Base-by-base conservation (phyloP, 2,888 invertebrate genomes). In the Agrochola lychnidis region DNA sequence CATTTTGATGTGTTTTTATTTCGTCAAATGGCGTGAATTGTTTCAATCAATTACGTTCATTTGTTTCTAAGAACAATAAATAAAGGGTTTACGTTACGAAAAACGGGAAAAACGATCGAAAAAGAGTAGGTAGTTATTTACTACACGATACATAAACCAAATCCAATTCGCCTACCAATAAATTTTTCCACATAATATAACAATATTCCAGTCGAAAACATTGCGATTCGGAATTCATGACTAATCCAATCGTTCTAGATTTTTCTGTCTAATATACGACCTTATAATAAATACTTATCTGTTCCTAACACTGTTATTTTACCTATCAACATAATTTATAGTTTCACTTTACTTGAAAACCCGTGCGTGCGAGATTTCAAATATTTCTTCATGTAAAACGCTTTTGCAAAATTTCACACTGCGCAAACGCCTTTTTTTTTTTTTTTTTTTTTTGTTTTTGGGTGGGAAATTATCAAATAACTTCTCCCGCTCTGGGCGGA, bases 161-260 rank as follows among this genome's bases (percentile, higher is more conserved):
- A 79, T 61, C 5, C 14, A 59, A 30, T 25, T 73, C 30, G 6
- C 14, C 19, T 36, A 25, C 25, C 9, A 2, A 30, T 36, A 71
- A 1, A 7, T 62, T 48, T 36, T 56, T 79, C 22, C 7, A 51
- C n/a, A 45, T 45, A 12, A 5, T 42, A 42, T 10, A 64, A 40
- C 36, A 67, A 62, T 59, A 80, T 48, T 63, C 10, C 36, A 56
- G 56, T 75, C 14, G 22, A 61, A 57, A 76, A 67, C 10, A 36
- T 70, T 69, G n/a, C 10, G 45, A 1, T 36, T 61, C n/a, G 12
- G 59, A 42, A 61, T 71, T 77, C 45, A 61, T 56, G 48, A 30
- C 36, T 76, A 56, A 75, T 75, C 40, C 25, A 53, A 57, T 57
- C 48, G 16, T 40, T 70, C 62, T 68, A 40, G n/a, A 45, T 57